Conservation (phyloP, 2,888 invertebrate species). For the Oligia strigilis region DNA sequence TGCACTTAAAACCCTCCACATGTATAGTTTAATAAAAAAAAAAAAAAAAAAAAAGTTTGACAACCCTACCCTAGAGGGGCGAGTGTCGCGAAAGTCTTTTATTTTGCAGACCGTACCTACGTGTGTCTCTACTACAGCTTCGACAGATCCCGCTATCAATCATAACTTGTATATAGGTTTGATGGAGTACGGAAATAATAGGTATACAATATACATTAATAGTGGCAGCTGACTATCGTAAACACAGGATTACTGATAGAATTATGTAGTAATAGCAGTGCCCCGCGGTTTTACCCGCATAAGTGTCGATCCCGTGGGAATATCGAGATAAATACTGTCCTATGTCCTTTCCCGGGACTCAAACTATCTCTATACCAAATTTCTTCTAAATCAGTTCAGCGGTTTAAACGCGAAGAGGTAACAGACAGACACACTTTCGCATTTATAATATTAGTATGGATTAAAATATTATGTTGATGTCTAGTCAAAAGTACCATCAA, state of each 20-base stretch:
- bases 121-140: constrained; percentile 28
- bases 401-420: too few species aligned
- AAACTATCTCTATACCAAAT: too few species aligned
- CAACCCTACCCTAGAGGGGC: constrained; percentile 42
- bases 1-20: too few species aligned
- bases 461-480: background rate
- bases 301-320: too few species aligned
- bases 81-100: constrained; percentile 42
- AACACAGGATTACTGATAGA: background rate
- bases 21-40: too few species aligned
- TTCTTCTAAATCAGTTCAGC: too few species aligned
- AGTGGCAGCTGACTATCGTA: background rate
- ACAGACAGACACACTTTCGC: too few species aligned
- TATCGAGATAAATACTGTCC: too few species aligned
- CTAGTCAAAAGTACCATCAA: background rate
- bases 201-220: background rate
- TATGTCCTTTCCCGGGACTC: too few species aligned
- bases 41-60: too few species aligned
- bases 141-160: constrained; percentile 52
- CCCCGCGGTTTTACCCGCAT: too few species aligned
- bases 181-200: constrained; percentile 28
- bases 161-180: constrained; percentile 44
- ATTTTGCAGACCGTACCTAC: constrained; percentile 45
- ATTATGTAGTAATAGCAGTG: background rate
- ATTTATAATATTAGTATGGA: too few species aligned